Evolutionary conservation across 2,888 invertebrate species (phyloP), one percentile per base, ranked within the genome.

Genomic region (Pyrrhia umbra): DNA sequence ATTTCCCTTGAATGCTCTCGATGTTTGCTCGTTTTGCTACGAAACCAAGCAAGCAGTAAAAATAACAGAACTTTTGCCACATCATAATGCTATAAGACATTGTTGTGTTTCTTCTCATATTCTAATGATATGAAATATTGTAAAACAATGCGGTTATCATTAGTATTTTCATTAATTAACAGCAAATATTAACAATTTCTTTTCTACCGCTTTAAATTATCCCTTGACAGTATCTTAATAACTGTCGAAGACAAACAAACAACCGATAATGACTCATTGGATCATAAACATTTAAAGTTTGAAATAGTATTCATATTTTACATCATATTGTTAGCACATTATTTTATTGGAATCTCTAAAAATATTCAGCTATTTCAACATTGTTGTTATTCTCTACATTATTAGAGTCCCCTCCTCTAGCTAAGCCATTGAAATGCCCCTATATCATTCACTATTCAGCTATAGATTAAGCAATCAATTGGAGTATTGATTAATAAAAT

Each of bases 211-310:
- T 45, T 49, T 10, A 50, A 61, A 57, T 67, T 62, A 50, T 47
- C 40, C 52, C 30, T 62, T 55, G 49, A 25, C 10, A 30, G 39
- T 69, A 76, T 58, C 73, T 51, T 57, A 79, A 61, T 66, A 66
- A 67, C 40, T 52, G 23, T 40, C 37, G 15, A 43, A 52, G 43
- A 54, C 52, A 60, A 57, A 68, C 58, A 79, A 66, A 69, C 61
- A 61, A 60, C 55, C 54, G 70, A 74, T 80, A 70, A 46, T 70
- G 45, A 58, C 43, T 68, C 50, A 51, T 6, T 63, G 15, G 30
- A 39, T 64, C 58, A 60, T 49, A 62, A 70, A 69, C 46, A 75
- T 18, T 8, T 57, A 66, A 76, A 71, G 34, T 77, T 77, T 79
- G 73, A 61, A 64, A 54, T 49, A 34, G n/a, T 39, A 27, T 39